Conservation (phyloP, 2,888 invertebrate species). For the Drosophila koepferae region DNA sequence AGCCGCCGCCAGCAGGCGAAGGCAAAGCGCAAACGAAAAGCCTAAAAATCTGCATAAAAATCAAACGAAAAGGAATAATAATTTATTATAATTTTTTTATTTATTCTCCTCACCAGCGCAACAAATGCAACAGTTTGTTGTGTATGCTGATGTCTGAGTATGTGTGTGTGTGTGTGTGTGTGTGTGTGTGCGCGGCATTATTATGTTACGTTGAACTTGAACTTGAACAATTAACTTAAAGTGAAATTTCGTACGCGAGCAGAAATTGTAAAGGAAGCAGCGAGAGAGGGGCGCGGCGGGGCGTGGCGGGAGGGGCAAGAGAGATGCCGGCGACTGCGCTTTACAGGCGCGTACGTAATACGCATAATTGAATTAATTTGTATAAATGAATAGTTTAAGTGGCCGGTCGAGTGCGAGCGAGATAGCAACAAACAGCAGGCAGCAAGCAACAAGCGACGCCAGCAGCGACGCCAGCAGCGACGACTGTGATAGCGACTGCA, state of each 20-base stretch:
- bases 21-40: conserved; percentile 44
- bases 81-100: conserved; percentile 78
- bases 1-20: conserved; percentile 28
- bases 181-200: conserved; percentile 63
- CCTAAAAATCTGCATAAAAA: conserved; percentile 80
- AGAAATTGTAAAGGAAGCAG: conserved; percentile 73
- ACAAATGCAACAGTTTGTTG: conserved; percentile 60
- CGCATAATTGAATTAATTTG: conserved; percentile 84
- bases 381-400: conserved; percentile 84
- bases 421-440: conserved; percentile 33
- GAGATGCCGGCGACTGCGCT: conserved; percentile 76
- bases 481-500: conserved; percentile 22
- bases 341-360: conserved; percentile 80
- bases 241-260: conserved; percentile 83
- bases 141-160: conserved; percentile 15
- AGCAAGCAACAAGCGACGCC: conserved; percentile 19
- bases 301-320: conserved; percentile 10
- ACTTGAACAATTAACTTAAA: conserved; percentile 83
- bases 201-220: conserved; percentile 82
- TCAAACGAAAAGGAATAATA: conserved; percentile 81
- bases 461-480: background rate
- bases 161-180: conserved; percentile 25
- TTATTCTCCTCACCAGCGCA: conserved; percentile 8
- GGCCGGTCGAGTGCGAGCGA: conserved; percentile 69
- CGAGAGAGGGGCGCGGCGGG: background rate